These are phyloP conservation scores for Stenopsyche tienmushanensis DNA, from an alignment of 1,140 invertebrate species.

Conservation along the genomic window DNA sequence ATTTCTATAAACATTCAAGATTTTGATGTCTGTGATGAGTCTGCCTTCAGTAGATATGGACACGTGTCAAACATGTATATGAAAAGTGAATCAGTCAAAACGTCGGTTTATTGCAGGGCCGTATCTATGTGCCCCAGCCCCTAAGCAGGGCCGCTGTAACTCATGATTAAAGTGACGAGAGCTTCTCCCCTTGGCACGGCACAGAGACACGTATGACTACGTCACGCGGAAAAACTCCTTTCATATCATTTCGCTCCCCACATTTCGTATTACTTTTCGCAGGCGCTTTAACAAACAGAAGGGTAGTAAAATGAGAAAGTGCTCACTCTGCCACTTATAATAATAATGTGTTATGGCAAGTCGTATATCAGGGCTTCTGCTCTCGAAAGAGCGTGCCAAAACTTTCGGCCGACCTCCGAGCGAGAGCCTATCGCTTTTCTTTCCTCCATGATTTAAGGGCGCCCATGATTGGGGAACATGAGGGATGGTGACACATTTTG, in stretches of 20 bases:
- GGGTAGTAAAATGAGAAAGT: conserved; percentile 35
- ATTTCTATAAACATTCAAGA: too few relatives aligned
- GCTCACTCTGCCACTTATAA: conserved; percentile 36
- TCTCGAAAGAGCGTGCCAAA: background rate
- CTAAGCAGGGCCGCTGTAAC: conserved; percentile 1
- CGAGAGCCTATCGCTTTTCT: background rate
- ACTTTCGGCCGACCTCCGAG: background rate
- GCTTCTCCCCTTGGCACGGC: background rate
- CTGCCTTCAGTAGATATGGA: background rate
- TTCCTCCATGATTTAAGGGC: background rate
- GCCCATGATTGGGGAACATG: background rate
- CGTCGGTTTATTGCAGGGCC: too few relatives aligned
- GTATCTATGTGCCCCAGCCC: too few relatives aligned
- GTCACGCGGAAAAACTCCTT: conserved; percentile 28
- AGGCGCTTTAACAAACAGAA: conserved; percentile 32
- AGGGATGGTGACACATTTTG: background rate
- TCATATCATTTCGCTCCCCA: conserved; percentile 20
- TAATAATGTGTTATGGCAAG: conserved; percentile 37
- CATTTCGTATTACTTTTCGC: conserved; percentile 21
- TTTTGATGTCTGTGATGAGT: too few relatives aligned
- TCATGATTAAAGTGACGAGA: conserved; percentile 36
- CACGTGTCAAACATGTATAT: too few relatives aligned
- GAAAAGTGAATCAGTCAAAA: background rate
- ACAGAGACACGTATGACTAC: conserved; percentile 12
- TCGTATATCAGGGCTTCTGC: conserved; percentile 25